Evolutionary conservation across 2,113 vertebrate species (phyloP).

Genomic region (Cervus canadensis): DNA sequence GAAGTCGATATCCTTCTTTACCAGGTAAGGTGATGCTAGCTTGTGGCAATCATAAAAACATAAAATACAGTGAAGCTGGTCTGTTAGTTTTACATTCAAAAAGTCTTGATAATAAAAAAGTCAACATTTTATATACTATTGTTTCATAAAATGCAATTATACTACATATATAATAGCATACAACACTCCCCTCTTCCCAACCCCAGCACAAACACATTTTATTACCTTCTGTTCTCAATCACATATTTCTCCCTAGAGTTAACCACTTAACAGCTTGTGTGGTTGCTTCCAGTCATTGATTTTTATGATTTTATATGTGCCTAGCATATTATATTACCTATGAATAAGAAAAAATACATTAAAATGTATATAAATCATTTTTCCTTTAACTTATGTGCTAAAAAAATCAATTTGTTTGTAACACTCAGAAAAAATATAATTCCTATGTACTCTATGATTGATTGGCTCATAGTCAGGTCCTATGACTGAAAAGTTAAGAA

Average conservation of each 20-base stretch:
- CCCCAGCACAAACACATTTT: background rate
- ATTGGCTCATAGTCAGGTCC: background rate
- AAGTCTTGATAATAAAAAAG: background rate
- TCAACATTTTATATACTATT: background rate
- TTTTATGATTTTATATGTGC: background rate
- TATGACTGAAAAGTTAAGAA: background rate
- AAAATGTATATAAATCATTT: background rate
- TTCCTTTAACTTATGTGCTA: background rate
- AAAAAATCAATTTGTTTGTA: background rate
- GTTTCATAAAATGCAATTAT: background rate
- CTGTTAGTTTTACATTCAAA: background rate
- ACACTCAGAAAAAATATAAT: background rate
- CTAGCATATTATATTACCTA: background rate
- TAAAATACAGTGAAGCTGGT: background rate
- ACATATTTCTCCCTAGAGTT: background rate
- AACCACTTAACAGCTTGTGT: background rate
- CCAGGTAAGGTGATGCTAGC: background rate
- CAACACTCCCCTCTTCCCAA: background rate
- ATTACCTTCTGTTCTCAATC: background rate
- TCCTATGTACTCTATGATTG: background rate
- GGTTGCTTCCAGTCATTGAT: background rate
- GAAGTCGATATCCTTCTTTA: background rate
- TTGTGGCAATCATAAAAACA: background rate
- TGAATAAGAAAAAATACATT: background rate
- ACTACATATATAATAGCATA: no score